Evolutionary conservation across 1,140 invertebrate species (phyloP).

Genomic region (Geopemphigus sp.): DNA sequence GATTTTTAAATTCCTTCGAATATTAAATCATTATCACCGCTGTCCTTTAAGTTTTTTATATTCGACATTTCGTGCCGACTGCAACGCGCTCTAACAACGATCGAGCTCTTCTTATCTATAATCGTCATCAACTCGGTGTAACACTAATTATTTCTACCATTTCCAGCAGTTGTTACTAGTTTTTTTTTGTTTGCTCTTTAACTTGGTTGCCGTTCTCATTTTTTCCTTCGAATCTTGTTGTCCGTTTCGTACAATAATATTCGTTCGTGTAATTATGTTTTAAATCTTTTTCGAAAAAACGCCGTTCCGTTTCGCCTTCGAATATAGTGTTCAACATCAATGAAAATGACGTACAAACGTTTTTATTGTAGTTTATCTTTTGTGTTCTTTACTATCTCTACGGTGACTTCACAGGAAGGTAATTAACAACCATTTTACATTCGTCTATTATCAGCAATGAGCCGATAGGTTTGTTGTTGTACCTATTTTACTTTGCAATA

Average conservation of each 20-base stretch:
- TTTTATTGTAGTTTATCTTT: not conserved
- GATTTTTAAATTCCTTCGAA: too few species aligned
- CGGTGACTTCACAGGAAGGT: constrained; percentile 17
- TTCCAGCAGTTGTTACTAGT: not conserved
- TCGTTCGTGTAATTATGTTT: not conserved
- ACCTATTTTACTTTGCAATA: too few species aligned
- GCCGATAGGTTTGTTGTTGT: too few species aligned
- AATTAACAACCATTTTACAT: not conserved
- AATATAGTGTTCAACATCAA: not conserved
- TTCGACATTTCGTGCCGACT: not conserved
- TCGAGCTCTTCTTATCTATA: constrained; percentile 11
- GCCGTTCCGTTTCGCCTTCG: not conserved
- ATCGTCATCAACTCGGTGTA: constrained; percentile 16
- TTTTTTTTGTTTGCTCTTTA: not conserved
- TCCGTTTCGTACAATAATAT: too few species aligned
- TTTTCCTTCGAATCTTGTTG: too few species aligned
- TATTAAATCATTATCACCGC: not conserved
- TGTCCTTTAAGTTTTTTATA: not conserved
- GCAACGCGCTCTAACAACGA: constrained; percentile 12
- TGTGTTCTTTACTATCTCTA: constrained; percentile 13
- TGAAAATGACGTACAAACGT: constrained; percentile 4
- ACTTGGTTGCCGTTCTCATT: not conserved
- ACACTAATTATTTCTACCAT: not conserved
- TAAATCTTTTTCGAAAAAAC: not conserved
- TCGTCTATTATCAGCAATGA: not conserved